phyloP scores from a whole-genome alignment of 2,797 vertebrate genomes.

The Gila robusta region DNA sequence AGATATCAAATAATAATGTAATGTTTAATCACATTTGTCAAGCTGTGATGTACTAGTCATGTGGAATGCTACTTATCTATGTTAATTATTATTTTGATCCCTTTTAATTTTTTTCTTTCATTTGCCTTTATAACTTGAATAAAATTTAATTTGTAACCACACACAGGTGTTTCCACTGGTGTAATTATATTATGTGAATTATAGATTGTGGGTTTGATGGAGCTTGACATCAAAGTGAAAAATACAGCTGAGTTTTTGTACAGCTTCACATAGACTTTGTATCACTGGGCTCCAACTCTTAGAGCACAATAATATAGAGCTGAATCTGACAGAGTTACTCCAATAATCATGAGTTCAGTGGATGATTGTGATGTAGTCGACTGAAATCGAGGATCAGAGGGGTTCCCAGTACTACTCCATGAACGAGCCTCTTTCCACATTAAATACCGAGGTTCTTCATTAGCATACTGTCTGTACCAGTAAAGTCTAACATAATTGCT shows the following conservation, averaged over 20 bases:
- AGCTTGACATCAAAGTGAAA: neutral
- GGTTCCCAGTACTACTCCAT: fast-evolving
- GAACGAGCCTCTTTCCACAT: neutral
- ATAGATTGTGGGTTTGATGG: neutral
- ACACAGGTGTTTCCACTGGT: neutral
- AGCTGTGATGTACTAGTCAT: neutral
- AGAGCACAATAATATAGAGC: neutral
- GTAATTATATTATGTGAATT: neutral
- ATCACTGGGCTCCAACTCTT: neutral
- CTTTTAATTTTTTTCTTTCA: neutral
- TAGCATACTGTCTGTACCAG: constrained; percentile 51
- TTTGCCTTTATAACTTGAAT: neutral
- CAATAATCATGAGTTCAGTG: neutral
- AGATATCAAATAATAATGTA: neutral
- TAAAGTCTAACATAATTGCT: fast-evolving
- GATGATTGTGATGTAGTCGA: neutral
- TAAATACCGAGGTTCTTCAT: constrained; percentile 49
- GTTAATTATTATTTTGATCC: neutral
- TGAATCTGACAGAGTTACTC: constrained; percentile 33
- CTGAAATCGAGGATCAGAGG: neutral
- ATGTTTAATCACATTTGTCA: neutral
- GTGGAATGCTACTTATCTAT: neutral
- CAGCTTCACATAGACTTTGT: neutral
- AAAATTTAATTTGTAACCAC: neutral
- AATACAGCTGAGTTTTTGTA: constrained; percentile 27